Evolutionary conservation across 2,888 invertebrate genomes (phyloP).

Genomic region (Nemurella pictetii): DNA sequence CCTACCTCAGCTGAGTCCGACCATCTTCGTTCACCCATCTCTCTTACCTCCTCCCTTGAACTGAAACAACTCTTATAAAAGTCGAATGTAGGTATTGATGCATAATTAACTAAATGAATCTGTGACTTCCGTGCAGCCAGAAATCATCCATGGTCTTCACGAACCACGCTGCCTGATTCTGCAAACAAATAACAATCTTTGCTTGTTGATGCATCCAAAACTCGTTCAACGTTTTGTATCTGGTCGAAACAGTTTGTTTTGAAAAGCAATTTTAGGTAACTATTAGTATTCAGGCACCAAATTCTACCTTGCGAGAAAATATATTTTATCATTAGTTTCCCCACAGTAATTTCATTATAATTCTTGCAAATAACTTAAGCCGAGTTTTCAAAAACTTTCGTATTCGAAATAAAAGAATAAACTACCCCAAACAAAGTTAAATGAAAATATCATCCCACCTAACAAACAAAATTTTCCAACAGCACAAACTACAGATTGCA

Average conservation of each 20-base stretch:
- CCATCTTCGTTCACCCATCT: neutral
- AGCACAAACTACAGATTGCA: neutral
- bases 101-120: slow-evolving; percentile 29
- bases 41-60: neutral
- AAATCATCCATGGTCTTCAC: neutral
- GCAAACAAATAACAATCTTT: neutral
- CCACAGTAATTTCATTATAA: neutral
- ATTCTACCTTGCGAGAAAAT: neutral
- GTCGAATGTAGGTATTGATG: slow-evolving; percentile 23
- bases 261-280: too few relatives aligned
- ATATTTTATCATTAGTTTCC: neutral
- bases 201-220: too few relatives aligned
- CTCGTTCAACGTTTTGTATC: too few relatives aligned
- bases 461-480: neutral
- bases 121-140: neutral
- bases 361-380: neutral
- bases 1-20: neutral
- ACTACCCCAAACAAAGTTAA: neutral
- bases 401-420: neutral
- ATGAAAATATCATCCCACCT: neutral
- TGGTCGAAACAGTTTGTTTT: too few relatives aligned
- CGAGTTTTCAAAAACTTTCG: neutral
- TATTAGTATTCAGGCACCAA: neutral
- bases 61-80: slow-evolving; percentile 24
- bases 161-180: neutral